Base-by-base conservation (phyloP, 2,797 vertebrate genomes). In the Epinephelus awoara region DNA sequence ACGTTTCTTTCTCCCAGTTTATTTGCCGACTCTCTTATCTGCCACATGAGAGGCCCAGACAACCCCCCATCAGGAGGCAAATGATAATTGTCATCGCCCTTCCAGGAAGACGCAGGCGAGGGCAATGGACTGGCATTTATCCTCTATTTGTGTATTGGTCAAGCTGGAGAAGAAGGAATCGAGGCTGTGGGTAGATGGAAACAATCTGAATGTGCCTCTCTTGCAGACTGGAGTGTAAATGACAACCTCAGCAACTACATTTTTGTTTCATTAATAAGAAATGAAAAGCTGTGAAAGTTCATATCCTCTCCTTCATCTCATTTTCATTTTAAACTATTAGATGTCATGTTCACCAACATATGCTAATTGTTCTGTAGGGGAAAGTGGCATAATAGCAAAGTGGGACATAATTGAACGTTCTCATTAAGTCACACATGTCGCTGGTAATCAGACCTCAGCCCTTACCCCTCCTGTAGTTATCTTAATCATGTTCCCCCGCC, bases 31-130 rank as follows among this genome's bases (percentile, higher is more conserved):
- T 79, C 79, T 90, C 90, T 95, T 95, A 95, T 95, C 93, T 89
- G 69, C 71, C 75, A 95, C 92, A 94, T 94, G 90, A 95, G 91
- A 95, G 88, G 83, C 88, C 92, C 93, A 94, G 94, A 95, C 92
- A 90, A 80, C 87, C 87, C 80, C 91, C 88, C 89, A 86, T 88
- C 83, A 91, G 67, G 88, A 91, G 81, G 87, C 72, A 13, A 80
- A 86, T 77, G 93, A 94, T 94, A 90, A 93, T 92, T 88, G 87
- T 85, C 86, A 61, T 78, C 59, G 46, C 83, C 72, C 89, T 93
- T 88, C 75, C 13, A 76, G 74, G 81, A 89, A 93, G 69, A 57
- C 3, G 85, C 86, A 88, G 86, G 88, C 91, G 85, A 86, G 59
- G 83, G 81, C 92, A 90, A 91, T 83, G 61, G 76, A 88, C 84